phyloP scores from a whole-genome alignment of 2,113 vertebrate species.

The Sorex araneus region DNA sequence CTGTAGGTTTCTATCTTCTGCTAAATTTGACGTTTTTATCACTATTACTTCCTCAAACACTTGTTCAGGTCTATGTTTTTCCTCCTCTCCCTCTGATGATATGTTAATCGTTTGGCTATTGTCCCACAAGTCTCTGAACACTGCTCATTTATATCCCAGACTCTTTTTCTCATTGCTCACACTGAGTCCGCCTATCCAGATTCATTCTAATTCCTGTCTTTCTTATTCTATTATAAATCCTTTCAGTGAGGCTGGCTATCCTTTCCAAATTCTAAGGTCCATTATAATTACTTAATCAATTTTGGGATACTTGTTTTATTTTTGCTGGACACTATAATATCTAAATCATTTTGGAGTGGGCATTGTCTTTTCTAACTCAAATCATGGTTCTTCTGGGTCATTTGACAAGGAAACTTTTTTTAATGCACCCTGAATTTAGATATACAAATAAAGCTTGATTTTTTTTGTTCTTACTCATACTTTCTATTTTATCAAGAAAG shows the following conservation, averaged over 20 bases:
- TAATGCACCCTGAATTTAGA: background rate
- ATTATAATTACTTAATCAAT: background rate
- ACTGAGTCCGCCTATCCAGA: no score
- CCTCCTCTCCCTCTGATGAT: background rate
- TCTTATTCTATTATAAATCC: background rate
- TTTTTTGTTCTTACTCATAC: background rate
- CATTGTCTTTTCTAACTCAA: conserved; percentile 6
- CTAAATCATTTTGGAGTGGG: background rate
- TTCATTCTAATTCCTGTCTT: background rate
- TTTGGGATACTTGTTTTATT: conserved; percentile 14
- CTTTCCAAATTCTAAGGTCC: background rate
- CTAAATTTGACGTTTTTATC: conserved; percentile 38
- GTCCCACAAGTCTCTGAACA: background rate
- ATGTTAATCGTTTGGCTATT: conserved; percentile 8
- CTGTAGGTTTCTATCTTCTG: background rate
- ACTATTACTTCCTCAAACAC: conserved; percentile 20
- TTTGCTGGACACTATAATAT: conserved; percentile 36
- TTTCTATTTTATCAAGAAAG: background rate
- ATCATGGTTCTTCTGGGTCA: background rate
- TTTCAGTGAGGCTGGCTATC: conserved; percentile 26
- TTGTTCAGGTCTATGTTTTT: conserved; percentile 8
- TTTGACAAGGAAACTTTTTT: background rate
- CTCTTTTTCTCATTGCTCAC: background rate
- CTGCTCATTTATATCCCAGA: background rate
- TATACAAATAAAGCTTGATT: background rate